Evolutionary conservation across 2,797 vertebrate genomes (phyloP).

Genomic region (Poecilia wingei): DNA sequence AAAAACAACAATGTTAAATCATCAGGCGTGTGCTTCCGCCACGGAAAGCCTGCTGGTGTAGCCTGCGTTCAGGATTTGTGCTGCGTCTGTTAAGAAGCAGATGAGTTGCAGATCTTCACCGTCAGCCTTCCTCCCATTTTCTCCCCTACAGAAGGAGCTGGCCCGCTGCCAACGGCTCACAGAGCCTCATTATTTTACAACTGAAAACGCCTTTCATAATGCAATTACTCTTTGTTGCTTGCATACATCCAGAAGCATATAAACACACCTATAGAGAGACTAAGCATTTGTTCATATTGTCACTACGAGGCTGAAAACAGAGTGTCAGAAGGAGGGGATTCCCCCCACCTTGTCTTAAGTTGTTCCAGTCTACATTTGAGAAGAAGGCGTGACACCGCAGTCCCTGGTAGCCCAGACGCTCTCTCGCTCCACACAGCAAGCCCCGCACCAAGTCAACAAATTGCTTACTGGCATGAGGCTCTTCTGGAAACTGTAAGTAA

Average conservation of each 20-base stretch:
- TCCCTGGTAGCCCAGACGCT: slow-evolving; percentile 89
- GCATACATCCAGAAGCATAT: slow-evolving; percentile 16
- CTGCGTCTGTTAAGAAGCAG: slow-evolving; percentile 58
- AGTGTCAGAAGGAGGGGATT: slow-evolving; percentile 18
- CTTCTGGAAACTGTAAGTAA: slow-evolving; percentile 91
- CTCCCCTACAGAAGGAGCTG: slow-evolving; percentile 83
- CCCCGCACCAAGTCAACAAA: slow-evolving; percentile 91
- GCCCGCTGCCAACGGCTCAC: slow-evolving; percentile 57
- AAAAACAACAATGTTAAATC: slow-evolving; percentile 32
- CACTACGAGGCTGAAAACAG: slow-evolving; percentile 11
- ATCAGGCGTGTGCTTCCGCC: slow-evolving; percentile 35
- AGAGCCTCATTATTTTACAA: slow-evolving; percentile 71
- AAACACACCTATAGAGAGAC: slow-evolving; percentile 6
- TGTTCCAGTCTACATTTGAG: slow-evolving; percentile 88
- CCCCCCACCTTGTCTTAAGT: slow-evolving; percentile 88
- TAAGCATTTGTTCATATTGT: slow-evolving; percentile 22
- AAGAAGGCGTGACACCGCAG: slow-evolving; percentile 95
- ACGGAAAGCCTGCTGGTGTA: slow-evolving; percentile 36
- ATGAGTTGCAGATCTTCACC: slow-evolving; percentile 65
- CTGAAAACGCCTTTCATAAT: slow-evolving; percentile 37
- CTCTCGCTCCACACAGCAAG: slow-evolving; percentile 88
- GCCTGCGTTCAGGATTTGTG: slow-evolving; percentile 44
- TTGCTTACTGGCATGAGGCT: slow-evolving; percentile 84
- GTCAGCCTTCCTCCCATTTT: slow-evolving; percentile 55
- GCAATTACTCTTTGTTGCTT: slow-evolving; percentile 29